Evolutionary conservation across 1,140 invertebrate genomes (phyloP).

Genomic region (Zaprionus ornatus): DNA sequence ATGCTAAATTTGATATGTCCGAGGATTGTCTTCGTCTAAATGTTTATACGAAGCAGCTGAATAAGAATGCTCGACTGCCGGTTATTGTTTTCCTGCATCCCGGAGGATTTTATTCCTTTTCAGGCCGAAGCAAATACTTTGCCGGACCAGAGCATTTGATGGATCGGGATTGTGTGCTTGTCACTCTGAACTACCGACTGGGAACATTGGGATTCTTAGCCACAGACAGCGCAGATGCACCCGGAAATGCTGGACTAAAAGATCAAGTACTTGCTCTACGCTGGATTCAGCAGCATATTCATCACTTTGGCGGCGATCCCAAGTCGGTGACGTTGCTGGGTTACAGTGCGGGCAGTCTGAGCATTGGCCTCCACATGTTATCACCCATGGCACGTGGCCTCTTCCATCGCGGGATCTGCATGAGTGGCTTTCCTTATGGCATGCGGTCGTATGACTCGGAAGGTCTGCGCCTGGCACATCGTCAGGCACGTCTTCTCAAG

Average conservation of each 20-base stretch:
- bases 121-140: constrained; percentile 84
- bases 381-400: constrained; percentile 85
- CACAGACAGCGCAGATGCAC: constrained; percentile 85
- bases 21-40: constrained; percentile 94
- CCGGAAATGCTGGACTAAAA: constrained; percentile 90
- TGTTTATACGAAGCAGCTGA: constrained; percentile 88
- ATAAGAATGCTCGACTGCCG: constrained; percentile 73
- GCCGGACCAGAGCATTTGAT: constrained; percentile 85
- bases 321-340: constrained; percentile 88
- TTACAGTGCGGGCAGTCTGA: constrained; percentile 86
- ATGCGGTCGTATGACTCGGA: constrained; percentile 72
- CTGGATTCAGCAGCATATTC: constrained; percentile 91
- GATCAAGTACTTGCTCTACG: constrained; percentile 89
- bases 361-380: constrained; percentile 85
- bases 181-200: constrained; percentile 87
- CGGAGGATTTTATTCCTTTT: constrained; percentile 85
- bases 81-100: constrained; percentile 88
- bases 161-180: constrained; percentile 86
- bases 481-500: constrained; percentile 87
- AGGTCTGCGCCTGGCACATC: constrained; percentile 86
- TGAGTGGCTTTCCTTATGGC: constrained; percentile 85
- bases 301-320: constrained; percentile 88
- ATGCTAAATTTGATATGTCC: constrained; percentile 70
- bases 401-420: constrained; percentile 85
- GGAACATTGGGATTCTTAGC: constrained; percentile 87